A percentile compares a stretch with the other conserved stretches of the same genome.
These are phyloP conservation scores for Nomia melanderi DNA, from an alignment of 1,140 invertebrate genomes.

Conservation along the genomic window DNA sequence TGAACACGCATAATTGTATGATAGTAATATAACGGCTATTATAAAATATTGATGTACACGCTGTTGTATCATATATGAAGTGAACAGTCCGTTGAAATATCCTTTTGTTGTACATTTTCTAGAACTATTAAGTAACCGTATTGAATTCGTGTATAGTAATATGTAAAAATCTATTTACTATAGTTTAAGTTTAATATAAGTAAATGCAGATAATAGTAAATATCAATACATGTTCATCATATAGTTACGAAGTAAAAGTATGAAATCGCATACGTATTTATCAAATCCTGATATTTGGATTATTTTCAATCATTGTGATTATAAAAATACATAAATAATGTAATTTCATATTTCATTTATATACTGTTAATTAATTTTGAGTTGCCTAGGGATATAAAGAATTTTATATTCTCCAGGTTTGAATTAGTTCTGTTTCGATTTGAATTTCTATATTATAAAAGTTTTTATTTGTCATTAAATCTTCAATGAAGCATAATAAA, in stretches of 20 bases:
- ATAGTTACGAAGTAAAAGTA: background rate
- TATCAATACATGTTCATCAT: background rate
- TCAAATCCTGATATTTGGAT: background rate
- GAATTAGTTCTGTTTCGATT: too few relatives aligned
- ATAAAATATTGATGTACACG: background rate
- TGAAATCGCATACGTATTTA: background rate
- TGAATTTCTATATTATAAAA: too few relatives aligned
- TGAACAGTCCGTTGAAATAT: background rate
- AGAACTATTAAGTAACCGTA: background rate
- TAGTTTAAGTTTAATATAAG: background rate
- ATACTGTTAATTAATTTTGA: background rate
- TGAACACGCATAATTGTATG: background rate
- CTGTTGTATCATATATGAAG: background rate
- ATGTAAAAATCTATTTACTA: background rate
- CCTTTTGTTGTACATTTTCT: constrained; percentile 4
- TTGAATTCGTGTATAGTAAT: background rate
- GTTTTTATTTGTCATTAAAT: too few relatives aligned
- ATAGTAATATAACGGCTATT: background rate
- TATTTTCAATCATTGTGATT: background rate
- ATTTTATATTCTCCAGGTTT: too few relatives aligned
- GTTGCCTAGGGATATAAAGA: background rate
- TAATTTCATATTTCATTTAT: background rate
- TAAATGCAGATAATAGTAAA: constrained; percentile 6
- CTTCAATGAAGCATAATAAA: too few relatives aligned
- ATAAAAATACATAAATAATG: background rate